Conservation (phyloP, 2,797 vertebrate species). For the Pteropus rufus region DNA sequence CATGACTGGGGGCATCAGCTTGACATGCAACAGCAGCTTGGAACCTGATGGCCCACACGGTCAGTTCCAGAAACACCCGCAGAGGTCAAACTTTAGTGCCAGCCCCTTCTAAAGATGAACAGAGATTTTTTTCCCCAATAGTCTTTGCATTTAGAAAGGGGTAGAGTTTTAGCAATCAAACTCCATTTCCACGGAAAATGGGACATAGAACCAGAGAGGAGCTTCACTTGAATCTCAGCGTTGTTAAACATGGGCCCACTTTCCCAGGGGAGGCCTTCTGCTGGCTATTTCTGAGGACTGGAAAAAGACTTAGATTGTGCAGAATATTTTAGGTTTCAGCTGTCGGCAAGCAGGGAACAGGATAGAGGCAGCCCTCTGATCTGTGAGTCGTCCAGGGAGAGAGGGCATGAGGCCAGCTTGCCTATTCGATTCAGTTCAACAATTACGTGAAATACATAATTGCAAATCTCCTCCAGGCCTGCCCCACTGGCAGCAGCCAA, state of each 20-base stretch:
- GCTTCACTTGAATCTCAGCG: neutral
- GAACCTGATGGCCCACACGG: neutral
- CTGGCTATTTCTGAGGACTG: neutral
- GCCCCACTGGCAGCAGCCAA: neutral
- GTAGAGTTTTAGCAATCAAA: neutral
- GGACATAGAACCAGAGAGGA: neutral
- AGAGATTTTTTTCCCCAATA: neutral
- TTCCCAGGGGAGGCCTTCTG: constrained; percentile 2
- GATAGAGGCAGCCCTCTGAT: neutral
- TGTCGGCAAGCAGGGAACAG: constrained; percentile 29
- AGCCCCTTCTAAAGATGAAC: neutral
- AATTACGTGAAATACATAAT: constrained; percentile 36
- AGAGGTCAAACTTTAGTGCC: neutral
- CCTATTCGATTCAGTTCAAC: constrained; percentile 26
- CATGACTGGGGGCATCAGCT: no score
- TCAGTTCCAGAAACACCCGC: neutral
- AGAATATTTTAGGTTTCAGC: constrained; percentile 13
- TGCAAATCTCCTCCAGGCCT: neutral
- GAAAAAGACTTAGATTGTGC: neutral
- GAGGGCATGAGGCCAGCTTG: constrained; percentile 10
- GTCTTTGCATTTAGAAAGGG: neutral
- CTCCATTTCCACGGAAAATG: constrained; percentile 11
- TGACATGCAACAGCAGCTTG: neutral
- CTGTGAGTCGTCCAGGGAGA: neutral
- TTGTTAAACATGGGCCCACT: neutral